phyloP scores from a whole-genome alignment of 2,888 invertebrate genomes.

The Tryphoninae sp. region DNA sequence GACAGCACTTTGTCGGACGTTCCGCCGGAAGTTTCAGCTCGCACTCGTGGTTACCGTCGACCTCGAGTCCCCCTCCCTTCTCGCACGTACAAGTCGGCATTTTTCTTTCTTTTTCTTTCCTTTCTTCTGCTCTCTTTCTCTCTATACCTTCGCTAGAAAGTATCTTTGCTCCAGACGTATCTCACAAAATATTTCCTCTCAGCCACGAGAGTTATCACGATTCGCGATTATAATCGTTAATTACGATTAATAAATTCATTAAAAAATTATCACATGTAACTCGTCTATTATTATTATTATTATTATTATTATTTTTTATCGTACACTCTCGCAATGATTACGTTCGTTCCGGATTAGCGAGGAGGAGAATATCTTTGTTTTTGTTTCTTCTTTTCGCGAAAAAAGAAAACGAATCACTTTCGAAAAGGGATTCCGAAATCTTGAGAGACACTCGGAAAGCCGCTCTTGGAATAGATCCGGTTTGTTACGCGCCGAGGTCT shows the following conservation, averaged over 20 bases:
- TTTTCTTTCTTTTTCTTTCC: slow-evolving; percentile 23
- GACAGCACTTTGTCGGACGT: slow-evolving; percentile 42
- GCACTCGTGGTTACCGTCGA: slow-evolving; percentile 68
- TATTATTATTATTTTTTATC: too few species aligned
- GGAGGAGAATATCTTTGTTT: background rate
- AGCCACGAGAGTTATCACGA: background rate
- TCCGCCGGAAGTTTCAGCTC: slow-evolving; percentile 65
- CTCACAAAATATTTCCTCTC: background rate
- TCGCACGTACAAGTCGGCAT: slow-evolving; percentile 77
- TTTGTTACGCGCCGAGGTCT: slow-evolving; percentile 52
- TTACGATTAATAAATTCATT: background rate
- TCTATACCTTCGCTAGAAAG: slow-evolving; percentile 1
- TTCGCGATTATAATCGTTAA: background rate
- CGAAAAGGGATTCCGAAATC: slow-evolving; percentile 9
- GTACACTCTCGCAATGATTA: background rate
- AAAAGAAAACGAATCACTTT: background rate
- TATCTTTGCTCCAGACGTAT: background rate
- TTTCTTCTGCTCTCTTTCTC: slow-evolving; percentile 15
- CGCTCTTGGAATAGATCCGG: slow-evolving; percentile 61
- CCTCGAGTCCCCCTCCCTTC: slow-evolving; percentile 60
- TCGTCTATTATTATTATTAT: too few species aligned
- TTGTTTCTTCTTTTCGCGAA: background rate
- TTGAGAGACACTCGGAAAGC: slow-evolving; percentile 29
- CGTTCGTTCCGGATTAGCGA: too few species aligned
- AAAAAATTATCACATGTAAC: background rate